Conservation (phyloP, 2,113 vertebrate species). For the human (Homo sapiens) region GRCh38 chr16:66753501-66754000, state of each 20-base stretch:
- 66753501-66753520: no score
- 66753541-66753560: no score
- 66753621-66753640: no score
- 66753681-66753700: background rate
- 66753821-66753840: background rate
- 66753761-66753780: conserved; percentile 5
- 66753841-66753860: background rate
- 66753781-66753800: background rate
- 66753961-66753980: background rate
- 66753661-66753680: no score
- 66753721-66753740: conserved; percentile 10
- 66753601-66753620: no score
- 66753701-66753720: background rate
- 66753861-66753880: background rate
- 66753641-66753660: no score
- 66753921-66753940: background rate
- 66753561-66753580: no score
- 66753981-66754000: background rate
- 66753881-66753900: background rate
- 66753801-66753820: background rate
- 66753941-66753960: background rate
- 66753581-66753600: no score
- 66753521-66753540: no score
- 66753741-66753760: background rate
- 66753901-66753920: conserved; percentile 13